A percentile compares a stretch with the other conserved stretches of the same genome.
phyloP scores from a whole-genome alignment of 2,888 invertebrate species.

The Tinea pellionella region DNA sequence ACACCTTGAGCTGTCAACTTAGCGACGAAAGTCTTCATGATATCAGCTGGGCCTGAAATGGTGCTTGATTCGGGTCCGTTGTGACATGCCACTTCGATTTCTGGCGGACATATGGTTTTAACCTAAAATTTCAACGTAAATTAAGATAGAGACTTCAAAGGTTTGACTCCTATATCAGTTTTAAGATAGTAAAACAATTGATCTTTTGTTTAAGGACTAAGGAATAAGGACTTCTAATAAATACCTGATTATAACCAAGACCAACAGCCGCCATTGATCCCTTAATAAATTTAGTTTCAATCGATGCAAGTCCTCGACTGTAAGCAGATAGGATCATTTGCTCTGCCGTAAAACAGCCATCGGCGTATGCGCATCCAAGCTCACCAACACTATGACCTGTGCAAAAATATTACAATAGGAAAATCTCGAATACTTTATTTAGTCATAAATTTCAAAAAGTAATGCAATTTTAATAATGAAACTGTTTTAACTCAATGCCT shows the following conservation, averaged over 20 bases:
- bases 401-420: neutral
- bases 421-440: neutral
- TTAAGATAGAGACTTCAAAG: too few relatives aligned
- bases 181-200: too few relatives aligned
- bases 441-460: neutral
- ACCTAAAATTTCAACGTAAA: constrained; percentile 53
- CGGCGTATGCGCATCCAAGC: constrained; percentile 94
- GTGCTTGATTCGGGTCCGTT: constrained; percentile 88
- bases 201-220: too few relatives aligned
- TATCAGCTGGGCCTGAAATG: constrained; percentile 86
- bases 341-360: constrained; percentile 88
- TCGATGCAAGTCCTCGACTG: constrained; percentile 81
- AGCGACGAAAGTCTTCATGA: constrained; percentile 74
- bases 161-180: too few relatives aligned
- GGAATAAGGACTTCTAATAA: too few relatives aligned
- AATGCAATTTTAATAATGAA: too few relatives aligned
- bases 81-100: constrained; percentile 88
- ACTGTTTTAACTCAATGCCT: too few relatives aligned
- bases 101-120: constrained; percentile 75
- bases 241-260: constrained; percentile 67
- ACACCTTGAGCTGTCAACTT: constrained; percentile 76
- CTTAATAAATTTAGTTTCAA: constrained; percentile 75
- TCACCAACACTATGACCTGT: constrained; percentile 94
- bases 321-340: constrained; percentile 89
- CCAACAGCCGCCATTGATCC: constrained; percentile 94